A percentile compares a stretch with the other conserved stretches of the same genome.
phyloP scores from a whole-genome alignment of 2,113 vertebrate genomes.

The Canis aureus region DNA sequence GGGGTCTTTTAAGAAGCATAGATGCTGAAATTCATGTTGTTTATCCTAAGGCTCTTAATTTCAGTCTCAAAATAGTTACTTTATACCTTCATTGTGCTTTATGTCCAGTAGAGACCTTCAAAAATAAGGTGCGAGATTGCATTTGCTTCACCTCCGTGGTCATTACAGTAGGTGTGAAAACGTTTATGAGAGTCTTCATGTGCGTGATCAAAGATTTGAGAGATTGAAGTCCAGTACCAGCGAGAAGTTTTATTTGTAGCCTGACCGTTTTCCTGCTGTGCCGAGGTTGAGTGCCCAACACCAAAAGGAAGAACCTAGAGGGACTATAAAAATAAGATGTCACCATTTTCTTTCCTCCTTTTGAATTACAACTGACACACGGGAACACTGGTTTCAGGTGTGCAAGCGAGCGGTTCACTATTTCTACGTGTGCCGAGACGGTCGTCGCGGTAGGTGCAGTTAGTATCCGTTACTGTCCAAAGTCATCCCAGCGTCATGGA shows the following conservation, averaged over 20 bases:
- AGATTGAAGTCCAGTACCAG: neutral
- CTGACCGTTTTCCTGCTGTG: neutral
- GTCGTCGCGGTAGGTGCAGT: neutral
- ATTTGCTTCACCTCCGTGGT: conserved; percentile 17
- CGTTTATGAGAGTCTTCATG: neutral
- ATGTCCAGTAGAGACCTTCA: neutral
- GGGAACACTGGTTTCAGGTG: neutral
- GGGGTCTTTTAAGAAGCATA: neutral
- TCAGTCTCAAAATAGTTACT: neutral
- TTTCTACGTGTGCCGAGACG: neutral
- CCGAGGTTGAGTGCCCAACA: neutral
- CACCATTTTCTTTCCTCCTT: neutral
- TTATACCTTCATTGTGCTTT: neutral
- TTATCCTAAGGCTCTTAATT: neutral
- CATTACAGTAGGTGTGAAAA: neutral
- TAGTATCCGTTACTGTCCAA: neutral
- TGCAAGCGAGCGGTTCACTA: neutral
- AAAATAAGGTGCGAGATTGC: neutral
- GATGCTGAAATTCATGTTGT: neutral
- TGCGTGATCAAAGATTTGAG: neutral
- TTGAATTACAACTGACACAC: neutral
- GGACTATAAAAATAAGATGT: conserved; percentile 3
- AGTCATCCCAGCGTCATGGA: neutral
- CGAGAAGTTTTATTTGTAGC: neutral
- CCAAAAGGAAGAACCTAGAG: neutral